Percentiles rank a stretch among this genome's conserved stretches.
Evolutionary conservation across 2,888 invertebrate species (phyloP).

Genomic region (Hecatera dysodea): DNA sequence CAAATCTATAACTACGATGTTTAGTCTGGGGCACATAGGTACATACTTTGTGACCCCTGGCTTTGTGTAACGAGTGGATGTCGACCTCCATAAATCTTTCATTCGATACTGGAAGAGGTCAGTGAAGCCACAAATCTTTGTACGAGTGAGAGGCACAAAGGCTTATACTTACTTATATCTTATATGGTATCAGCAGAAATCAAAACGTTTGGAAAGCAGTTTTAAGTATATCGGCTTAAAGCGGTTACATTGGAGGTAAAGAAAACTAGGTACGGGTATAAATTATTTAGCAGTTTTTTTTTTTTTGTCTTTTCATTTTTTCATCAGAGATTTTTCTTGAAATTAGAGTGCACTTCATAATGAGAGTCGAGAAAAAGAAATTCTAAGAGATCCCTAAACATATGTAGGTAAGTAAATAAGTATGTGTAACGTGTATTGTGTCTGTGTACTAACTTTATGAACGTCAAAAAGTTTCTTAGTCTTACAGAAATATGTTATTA

Average conservation of each 20-base stretch:
- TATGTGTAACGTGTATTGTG: too few relatives aligned
- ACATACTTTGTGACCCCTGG: slow-evolving; percentile 68
- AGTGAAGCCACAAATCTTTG: slow-evolving; percentile 70
- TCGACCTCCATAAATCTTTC: slow-evolving; percentile 85
- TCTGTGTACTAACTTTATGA: too few relatives aligned
- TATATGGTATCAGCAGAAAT: neutral
- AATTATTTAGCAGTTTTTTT: neutral
- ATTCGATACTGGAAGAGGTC: slow-evolving; percentile 77
- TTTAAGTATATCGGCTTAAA: neutral
- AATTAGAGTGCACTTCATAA: too few relatives aligned
- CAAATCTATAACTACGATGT: slow-evolving; percentile 44
- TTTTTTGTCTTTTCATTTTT: too few relatives aligned
- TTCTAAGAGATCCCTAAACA: too few relatives aligned
- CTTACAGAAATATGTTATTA: too few relatives aligned
- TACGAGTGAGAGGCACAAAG: slow-evolving; percentile 42
- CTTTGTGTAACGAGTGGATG: slow-evolving; percentile 77
- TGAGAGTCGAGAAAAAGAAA: too few relatives aligned
- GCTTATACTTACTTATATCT: slow-evolving; percentile 16
- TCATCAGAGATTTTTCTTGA: too few relatives aligned
- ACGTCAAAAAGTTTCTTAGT: too few relatives aligned
- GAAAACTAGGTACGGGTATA: neutral
- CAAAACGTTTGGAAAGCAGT: neutral
- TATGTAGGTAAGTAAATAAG: too few relatives aligned
- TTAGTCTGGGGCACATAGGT: slow-evolving; percentile 57
- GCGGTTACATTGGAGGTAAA: too few relatives aligned